Conservation (phyloP, 2,797 vertebrate genomes). For the Sebastes oblongus region DNA sequence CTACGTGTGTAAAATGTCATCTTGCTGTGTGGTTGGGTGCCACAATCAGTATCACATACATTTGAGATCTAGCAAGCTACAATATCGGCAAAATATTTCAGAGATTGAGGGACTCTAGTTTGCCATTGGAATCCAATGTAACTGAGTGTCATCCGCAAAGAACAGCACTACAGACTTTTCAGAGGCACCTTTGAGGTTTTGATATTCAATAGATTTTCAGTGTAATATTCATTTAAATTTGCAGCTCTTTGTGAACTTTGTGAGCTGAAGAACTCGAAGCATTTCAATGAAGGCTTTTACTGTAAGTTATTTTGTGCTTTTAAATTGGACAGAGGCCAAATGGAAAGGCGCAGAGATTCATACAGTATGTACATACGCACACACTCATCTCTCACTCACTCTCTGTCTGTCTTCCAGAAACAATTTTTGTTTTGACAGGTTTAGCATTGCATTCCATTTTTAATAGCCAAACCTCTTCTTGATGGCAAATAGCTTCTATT, state of each 20-base stretch:
- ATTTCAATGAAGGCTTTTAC: not conserved
- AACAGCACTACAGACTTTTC: not conserved
- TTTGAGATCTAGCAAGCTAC: too few species aligned
- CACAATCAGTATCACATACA: too few species aligned
- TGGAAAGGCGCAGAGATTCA: not conserved
- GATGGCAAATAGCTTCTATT: conserved; percentile 14
- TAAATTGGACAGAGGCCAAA: conserved; percentile 2
- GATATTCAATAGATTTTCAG: not conserved
- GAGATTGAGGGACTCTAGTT: too few species aligned
- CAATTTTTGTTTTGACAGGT: conserved; percentile 13
- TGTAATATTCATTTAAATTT: not conserved
- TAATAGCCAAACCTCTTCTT: conserved; percentile 2
- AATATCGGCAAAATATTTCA: too few species aligned
- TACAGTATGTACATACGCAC: not conserved
- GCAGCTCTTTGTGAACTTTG: not conserved
- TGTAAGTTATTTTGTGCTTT: not conserved
- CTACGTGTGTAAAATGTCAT: too few species aligned
- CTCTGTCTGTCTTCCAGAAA: not conserved
- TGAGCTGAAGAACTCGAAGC: not conserved
- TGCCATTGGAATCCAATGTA: not conserved
- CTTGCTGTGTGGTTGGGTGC: too few species aligned
- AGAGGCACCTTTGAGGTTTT: not conserved
- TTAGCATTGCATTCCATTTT: conserved; percentile 4
- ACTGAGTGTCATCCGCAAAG: not conserved
- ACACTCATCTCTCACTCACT: not conserved